Conservation (phyloP, 2,113 vertebrate species). For the Oenanthe melanoleuca region DNA sequence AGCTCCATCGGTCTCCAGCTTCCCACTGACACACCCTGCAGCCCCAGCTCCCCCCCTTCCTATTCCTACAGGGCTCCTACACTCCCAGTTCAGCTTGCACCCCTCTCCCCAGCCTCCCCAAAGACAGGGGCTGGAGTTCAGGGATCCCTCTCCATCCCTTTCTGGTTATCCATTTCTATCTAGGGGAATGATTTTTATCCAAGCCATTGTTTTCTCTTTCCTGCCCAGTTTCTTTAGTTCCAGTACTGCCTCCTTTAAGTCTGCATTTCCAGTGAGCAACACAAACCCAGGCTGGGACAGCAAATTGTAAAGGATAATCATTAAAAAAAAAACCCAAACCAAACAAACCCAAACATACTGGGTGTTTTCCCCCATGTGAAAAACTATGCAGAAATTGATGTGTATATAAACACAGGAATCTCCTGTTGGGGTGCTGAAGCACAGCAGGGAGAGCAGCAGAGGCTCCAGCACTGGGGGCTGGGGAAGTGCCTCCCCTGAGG, state of each 20-base stretch:
- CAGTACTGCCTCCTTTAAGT: neutral
- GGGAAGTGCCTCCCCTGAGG: neutral
- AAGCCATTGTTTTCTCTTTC: constrained; percentile 38
- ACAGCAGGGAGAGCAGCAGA: accelerated
- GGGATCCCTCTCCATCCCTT: neutral
- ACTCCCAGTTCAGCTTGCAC: accelerated
- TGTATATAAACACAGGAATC: neutral
- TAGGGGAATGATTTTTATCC: neutral
- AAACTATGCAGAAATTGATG: neutral
- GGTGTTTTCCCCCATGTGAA: neutral
- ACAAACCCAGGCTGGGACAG: neutral
- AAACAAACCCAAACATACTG: neutral
- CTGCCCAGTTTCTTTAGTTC: constrained; percentile 9
- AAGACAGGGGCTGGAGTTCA: neutral
- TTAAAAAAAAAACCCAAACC: too few relatives aligned
- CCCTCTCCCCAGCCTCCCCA: neutral
- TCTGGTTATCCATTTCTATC: neutral
- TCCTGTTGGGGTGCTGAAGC: neutral
- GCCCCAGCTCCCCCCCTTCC: neutral
- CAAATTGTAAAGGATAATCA: neutral
- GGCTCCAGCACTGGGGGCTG: neutral
- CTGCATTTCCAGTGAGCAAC: neutral
- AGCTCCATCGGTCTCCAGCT: neutral
- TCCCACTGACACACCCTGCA: accelerated
- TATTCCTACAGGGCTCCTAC: neutral